Base-by-base conservation (phyloP, 37 sponge, comb jelly and placozoan genomes). In the Eunapius fragilis region DNA sequence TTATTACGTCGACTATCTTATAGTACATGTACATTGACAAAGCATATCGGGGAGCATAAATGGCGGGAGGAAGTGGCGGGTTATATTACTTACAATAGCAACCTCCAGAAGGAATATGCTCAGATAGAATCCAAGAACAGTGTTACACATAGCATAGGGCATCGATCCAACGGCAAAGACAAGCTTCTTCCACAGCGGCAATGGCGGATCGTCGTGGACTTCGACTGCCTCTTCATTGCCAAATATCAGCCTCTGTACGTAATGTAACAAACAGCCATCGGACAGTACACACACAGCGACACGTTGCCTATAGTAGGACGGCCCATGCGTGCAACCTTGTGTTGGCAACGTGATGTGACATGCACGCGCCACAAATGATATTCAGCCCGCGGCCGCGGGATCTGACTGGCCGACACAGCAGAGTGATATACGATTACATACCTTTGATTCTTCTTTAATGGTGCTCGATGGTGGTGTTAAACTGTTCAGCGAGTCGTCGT, bases 91-190 rank as follows among this genome's bases (percentile, higher is more conserved):
- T 70, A 95, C 96, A 28, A 89, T 81, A 33, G 93, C 96, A n/a
- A 87, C 88, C 74, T 96, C 96, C 28, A 96, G 89, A 1, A 96
- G 84, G 76, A 93, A 96, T 31, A 96, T 88, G 70, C 38, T 88
- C 27, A 96, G 72, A 67, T 88, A 96, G 82, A 93, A 93, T 0
- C 89, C 96, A n/a, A 93, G 35, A 37, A 96, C 85, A 2, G 88
- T 88, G 79, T 69, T 86, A 38, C 87, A 74, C 82, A 91, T 88
- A 24, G 90, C 85, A 68, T 93, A 96, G 6, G 94, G 86, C 73
- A 90, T 88, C 19, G 94, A 50, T 6, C 96, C 96, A 9, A 91
- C 85, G 1, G 81, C 94, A 85, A 79, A 96, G 12, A 84, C 68
- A 22, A 95, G 35, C 72, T 92, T 95, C 67, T 86, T 79, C 88